A percentile compares a stretch with the other conserved stretches of the same genome.
phyloP scores from a whole-genome alignment of 2,113 vertebrate genomes.

The Bagarius yarrelli region DNA sequence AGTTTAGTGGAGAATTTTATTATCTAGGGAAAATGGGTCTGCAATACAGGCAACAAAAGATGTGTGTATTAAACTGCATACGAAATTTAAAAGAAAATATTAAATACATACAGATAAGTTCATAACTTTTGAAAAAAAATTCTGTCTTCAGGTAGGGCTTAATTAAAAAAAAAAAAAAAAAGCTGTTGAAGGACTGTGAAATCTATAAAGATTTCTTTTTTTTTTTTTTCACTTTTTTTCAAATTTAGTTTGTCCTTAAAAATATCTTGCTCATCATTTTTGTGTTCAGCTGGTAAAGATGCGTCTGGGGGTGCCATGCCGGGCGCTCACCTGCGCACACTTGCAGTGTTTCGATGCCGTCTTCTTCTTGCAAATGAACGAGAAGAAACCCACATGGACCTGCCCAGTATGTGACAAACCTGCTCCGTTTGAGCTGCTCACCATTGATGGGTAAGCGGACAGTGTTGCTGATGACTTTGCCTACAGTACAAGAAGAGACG shows the following conservation, averaged over 20 bases:
- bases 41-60: not conserved
- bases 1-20: not conserved
- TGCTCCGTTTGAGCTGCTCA: slow-evolving; percentile 92
- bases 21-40: not conserved
- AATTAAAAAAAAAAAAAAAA: too few species aligned
- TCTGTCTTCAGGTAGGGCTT: too few species aligned
- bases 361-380: slow-evolving; percentile 99
- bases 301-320: slow-evolving; percentile 92
- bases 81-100: not conserved
- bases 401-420: slow-evolving; percentile 97
- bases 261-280: not conserved
- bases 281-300: slow-evolving; percentile 91
- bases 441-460: slow-evolving; percentile 88
- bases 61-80: not conserved
- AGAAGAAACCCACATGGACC: slow-evolving; percentile 98
- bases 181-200: not conserved
- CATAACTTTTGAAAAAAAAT: too few species aligned
- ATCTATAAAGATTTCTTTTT: not conserved
- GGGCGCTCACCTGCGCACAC: slow-evolving; percentile 92
- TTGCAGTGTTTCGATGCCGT: slow-evolving; percentile 98
- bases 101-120: not conserved
- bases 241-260: not conserved
- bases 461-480: not conserved
- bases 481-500: not conserved
- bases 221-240: not conserved